A percentile compares a stretch with the other conserved stretches of the same genome.
These are phyloP conservation scores for Simalia tracyae DNA, from an alignment of 2,797 vertebrate genomes.

Conservation along the genomic window DNA sequence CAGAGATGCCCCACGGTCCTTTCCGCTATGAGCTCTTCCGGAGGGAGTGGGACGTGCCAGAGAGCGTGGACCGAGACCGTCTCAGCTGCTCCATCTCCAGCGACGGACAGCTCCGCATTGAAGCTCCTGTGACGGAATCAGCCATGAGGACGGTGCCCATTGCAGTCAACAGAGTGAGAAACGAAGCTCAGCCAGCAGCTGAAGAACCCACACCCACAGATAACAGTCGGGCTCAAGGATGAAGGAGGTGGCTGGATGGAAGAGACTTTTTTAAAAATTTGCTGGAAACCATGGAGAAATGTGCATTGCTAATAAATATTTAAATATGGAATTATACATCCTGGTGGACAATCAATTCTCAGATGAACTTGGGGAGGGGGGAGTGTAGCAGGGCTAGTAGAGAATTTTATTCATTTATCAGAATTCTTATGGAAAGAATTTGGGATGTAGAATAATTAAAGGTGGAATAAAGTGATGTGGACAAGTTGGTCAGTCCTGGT, in stretches of 20 bases:
- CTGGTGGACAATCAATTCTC: neutral
- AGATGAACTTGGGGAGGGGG: too few relatives aligned
- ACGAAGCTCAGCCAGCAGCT: neutral
- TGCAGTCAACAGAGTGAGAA: neutral
- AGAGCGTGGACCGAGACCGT: constrained; percentile 68
- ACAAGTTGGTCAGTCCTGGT: neutral
- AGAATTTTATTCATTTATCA: neutral
- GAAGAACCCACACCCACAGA: neutral
- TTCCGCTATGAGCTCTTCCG: constrained; percentile 79
- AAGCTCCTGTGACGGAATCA: constrained; percentile 21
- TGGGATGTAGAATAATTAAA: neutral
- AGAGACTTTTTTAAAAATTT: neutral
- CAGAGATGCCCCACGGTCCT: constrained; percentile 73
- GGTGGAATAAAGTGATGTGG: neutral
- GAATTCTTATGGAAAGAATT: neutral
- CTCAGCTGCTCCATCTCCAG: constrained; percentile 75
- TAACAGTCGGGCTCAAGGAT: neutral
- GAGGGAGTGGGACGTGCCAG: constrained; percentile 77
- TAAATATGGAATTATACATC: neutral
- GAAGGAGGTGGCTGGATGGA: neutral
- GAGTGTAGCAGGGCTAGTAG: neutral
- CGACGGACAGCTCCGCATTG: constrained; percentile 77
- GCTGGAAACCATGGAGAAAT: neutral
- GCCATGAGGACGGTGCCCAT: constrained; percentile 15
- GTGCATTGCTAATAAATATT: constrained; percentile 7